Evolutionary conservation across 1,140 invertebrate genomes (phyloP), one percentile per base, ranked within the genome.

Genomic region (Neodiprion lecontei): DNA sequence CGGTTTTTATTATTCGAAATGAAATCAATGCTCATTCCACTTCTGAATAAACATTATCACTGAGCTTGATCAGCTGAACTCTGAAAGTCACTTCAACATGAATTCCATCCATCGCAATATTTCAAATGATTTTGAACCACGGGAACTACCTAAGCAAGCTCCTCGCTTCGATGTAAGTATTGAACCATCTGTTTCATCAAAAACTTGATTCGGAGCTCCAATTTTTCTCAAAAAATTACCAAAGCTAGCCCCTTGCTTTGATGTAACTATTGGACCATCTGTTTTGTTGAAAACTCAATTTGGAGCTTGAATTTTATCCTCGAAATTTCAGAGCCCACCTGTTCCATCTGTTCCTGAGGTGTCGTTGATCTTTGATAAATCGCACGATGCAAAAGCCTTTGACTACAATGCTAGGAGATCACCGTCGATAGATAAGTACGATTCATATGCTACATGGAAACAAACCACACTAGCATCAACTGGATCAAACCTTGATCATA

Each of bases 361-460:
- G 53, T 85, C 84, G 40, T 75, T 85, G 23, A 81, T 85, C 49
- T 80, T 84, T 67, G 83, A 83, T 28, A 84, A 82, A 72, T 66
- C 76, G 40, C 21, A 21, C 7, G 67, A 69, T 23, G 53, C 8
- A 12, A 61, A 61, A 61, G 11, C 53, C n/a, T 11, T 61, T 17
- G 53, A 67, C 8, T 47, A 75, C 1, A 11, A 9, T 14, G 1
- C 49, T 11, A 23, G 65, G 40, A 78, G 71, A 7, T 72, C 69
- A 21, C 47, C 76, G 8, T 47, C 61, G 21, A 70, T 65, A 2
- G 48, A 50, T 21, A 70, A 9, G 10, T 68, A 53, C 74, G 77
- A 79, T 67, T 81, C 83, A 1, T 86, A 85, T 65, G 79, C 84
- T 17, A 72, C 79, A 9, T 85, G 85, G 85, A 85, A 75, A 69